Conservation (phyloP, 2,888 invertebrate species). For the Athetis lepigone region DNA sequence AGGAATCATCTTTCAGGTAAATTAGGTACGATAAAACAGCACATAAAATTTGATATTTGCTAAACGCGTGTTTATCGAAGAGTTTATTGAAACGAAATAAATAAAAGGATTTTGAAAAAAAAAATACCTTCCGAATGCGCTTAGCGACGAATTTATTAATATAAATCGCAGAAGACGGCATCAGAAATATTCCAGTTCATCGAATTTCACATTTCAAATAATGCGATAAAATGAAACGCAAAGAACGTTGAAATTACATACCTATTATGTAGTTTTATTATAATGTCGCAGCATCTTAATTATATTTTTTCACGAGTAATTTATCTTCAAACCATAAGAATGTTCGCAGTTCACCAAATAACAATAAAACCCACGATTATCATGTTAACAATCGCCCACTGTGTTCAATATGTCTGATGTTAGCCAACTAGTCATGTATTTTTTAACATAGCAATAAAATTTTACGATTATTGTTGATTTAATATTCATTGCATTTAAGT, state of each 20-base stretch:
- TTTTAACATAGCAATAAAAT: slow-evolving; percentile 42
- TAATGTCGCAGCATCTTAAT: slow-evolving; percentile 23
- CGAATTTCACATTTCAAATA: neutral
- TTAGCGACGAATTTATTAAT: too few species aligned
- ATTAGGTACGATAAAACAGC: too few species aligned
- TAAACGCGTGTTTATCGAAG: too few species aligned
- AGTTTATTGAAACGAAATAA: too few species aligned
- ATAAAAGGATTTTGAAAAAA: too few species aligned
- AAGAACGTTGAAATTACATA: neutral
- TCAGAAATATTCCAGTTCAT: too few species aligned
- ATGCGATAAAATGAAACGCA: neutral
- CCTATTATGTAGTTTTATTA: neutral
- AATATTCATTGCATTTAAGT: neutral
- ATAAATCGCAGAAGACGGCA: too few species aligned
- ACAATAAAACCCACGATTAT: slow-evolving; percentile 34
- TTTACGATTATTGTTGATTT: slow-evolving; percentile 21
- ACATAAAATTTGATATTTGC: too few species aligned
- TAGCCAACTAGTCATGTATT: slow-evolving; percentile 11
- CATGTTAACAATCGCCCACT: slow-evolving; percentile 50
- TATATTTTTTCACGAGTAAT: slow-evolving; percentile 26
- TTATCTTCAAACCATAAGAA: slow-evolving; percentile 20
- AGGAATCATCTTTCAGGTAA: too few species aligned
- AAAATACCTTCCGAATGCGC: too few species aligned
- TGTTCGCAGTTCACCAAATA: slow-evolving; percentile 32
- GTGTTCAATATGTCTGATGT: slow-evolving; percentile 7